A percentile compares a stretch with the other conserved stretches of the same genome.
These are phyloP conservation scores for Bombus picipes DNA, from an alignment of 1,140 invertebrate species.

Conservation along the genomic window DNA sequence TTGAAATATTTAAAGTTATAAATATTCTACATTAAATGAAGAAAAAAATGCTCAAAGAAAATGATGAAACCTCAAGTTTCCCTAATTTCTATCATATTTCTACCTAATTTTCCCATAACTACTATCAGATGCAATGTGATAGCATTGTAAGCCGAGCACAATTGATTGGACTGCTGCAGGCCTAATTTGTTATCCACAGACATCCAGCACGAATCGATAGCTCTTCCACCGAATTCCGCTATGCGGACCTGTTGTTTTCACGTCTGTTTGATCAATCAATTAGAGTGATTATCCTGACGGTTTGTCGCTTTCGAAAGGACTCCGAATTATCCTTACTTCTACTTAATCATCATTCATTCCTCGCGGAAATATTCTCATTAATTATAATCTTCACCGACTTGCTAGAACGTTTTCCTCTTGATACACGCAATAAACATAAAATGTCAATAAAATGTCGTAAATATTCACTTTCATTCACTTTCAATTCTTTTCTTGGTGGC, in stretches of 20 bases:
- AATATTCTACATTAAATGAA: not conserved
- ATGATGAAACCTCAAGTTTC: not conserved
- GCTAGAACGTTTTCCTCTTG: too few species aligned
- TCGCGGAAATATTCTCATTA: not conserved
- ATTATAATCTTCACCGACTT: not conserved
- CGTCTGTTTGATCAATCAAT: constrained; percentile 46
- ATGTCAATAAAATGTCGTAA: too few species aligned
- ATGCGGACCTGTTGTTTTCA: constrained; percentile 34
- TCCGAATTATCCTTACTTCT: not conserved
- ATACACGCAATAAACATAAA: too few species aligned
- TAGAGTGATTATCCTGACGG: constrained; percentile 44
- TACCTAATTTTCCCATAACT: too few species aligned
- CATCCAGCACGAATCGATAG: constrained; percentile 63
- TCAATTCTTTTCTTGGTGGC: not conserved
- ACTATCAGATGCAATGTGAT: constrained; percentile 19
- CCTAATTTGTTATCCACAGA: constrained; percentile 66
- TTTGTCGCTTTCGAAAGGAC: not conserved
- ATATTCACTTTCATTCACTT: too few species aligned
- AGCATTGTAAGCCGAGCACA: constrained; percentile 40
- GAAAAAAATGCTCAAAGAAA: not conserved
- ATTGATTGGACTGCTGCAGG: constrained; percentile 59
- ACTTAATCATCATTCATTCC: not conserved
- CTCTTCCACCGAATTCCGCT: constrained; percentile 28
- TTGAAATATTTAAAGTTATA: not conserved
- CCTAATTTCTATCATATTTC: too few species aligned